Percentiles rank a stretch among this genome's conserved stretches.
These are phyloP conservation scores for Cyaniris semiargus DNA, from an alignment of 2,888 invertebrate species.

Conservation along the genomic window DNA sequence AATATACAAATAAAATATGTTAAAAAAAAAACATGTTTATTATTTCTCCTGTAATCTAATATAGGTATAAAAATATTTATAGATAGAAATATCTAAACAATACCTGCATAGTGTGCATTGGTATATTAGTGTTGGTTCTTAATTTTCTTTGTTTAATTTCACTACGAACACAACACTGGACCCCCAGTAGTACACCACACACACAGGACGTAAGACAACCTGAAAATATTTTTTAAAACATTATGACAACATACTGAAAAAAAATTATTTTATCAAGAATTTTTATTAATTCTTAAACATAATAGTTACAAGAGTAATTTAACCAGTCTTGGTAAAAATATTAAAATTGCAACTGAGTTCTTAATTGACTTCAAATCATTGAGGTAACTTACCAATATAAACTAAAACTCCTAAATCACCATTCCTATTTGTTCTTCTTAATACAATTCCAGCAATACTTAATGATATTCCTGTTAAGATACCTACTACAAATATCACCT, in stretches of 20 bases:
- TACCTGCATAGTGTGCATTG: slow-evolving; percentile 73
- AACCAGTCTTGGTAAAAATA: too few relatives aligned
- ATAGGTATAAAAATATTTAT: too few relatives aligned
- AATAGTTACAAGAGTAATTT: too few relatives aligned
- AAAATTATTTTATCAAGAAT: neutral
- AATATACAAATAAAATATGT: slow-evolving; percentile 38
- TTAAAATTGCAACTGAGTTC: neutral
- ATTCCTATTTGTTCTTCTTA: slow-evolving; percentile 82
- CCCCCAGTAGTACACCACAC: slow-evolving; percentile 81
- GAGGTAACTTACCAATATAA: slow-evolving; percentile 78
- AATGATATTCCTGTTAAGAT: slow-evolving; percentile 83
- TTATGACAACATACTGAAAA: neutral
- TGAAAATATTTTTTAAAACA: slow-evolving; percentile 42
- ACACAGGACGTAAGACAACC: slow-evolving; percentile 82
- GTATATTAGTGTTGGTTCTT: slow-evolving; percentile 68
- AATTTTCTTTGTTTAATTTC: slow-evolving; percentile 69
- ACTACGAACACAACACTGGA: slow-evolving; percentile 83
- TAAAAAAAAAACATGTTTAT: neutral
- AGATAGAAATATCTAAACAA: neutral
- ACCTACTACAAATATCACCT: slow-evolving; percentile 85
- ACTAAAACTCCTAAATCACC: slow-evolving; percentile 84
- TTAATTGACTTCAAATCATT: neutral
- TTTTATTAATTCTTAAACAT: too few relatives aligned
- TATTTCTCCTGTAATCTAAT: neutral
- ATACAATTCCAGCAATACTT: slow-evolving; percentile 83